Evolutionary conservation across 53 echinoderm and acorn worm genomes (phyloP), one percentile per base, ranked within the genome.

Genomic region (Henricia sp.): DNA sequence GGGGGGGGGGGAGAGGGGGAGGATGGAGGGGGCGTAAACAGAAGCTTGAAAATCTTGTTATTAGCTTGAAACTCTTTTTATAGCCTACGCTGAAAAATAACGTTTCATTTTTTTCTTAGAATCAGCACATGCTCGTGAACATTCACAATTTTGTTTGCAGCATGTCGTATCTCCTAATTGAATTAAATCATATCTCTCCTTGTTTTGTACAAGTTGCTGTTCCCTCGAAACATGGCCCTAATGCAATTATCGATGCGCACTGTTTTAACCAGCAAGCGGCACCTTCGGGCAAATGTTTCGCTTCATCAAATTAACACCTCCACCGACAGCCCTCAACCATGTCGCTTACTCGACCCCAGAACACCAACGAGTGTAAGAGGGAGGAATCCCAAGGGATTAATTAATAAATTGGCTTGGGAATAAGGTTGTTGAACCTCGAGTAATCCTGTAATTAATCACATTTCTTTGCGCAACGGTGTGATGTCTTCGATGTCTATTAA

Each of bases 371-470:
- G 28, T 73, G 21, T 21, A 3, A 33, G 77, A 59, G 63, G 60
- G 60, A 78, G 48, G 35, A 6, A 72, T 52, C 80, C 50, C 64
- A 0, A 12, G 64, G 80, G 43, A 43, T 62, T 34, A 80, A 80
- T 80, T 80, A 32, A 64, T 34, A 80, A n/a, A 80, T 62, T 80
- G 64, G 65, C 80, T 80, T 48, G 32, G 30, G 33, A 80, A 80
- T 42, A 36, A 64, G 80, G 80, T 44, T 62, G 50, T 64, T 80
- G 80, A 80, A 80, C 80, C 64, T 63, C 33, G 26, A 3, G 80
- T 29, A 80, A 59, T 60, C 0, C 46, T 4, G 34, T 60, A 64
- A 80, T 80, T 63, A 80, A 80, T 80, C 63, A 16, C 46, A 50
- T 64, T 34, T 80, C 20, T 24, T 27, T 41, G 59, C 28, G 26